Evolutionary conservation across 2,888 invertebrate genomes (phyloP).

Genomic region (Acleris holmiana): DNA sequence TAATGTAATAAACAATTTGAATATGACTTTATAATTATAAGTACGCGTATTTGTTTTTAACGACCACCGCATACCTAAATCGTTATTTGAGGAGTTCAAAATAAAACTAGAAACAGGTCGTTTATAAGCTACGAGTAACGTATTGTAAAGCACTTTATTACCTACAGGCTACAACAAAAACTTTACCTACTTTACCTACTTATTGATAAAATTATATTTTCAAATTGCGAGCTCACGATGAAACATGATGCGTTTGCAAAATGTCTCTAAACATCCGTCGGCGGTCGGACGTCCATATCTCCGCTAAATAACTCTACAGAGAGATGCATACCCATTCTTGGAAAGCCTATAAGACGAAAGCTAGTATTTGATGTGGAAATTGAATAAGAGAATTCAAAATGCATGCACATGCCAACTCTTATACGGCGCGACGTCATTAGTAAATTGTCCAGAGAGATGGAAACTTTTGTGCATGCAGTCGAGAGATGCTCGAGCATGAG

Average conservation of each 20-base stretch:
- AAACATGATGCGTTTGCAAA: background rate
- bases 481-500: slow-evolving; percentile 42
- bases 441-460: slow-evolving; percentile 39
- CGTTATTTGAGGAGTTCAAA: slow-evolving; percentile 5
- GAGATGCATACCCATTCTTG: background rate
- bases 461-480: slow-evolving; percentile 33
- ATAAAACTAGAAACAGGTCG: slow-evolving; percentile 1
- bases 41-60: no score
- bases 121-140: slow-evolving; percentile 6
- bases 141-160: background rate
- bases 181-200: no score
- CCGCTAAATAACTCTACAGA: slow-evolving; percentile 1
- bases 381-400: slow-evolving; percentile 24
- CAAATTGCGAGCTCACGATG: slow-evolving; percentile 7
- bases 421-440: slow-evolving; percentile 48
- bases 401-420: slow-evolving; percentile 15
- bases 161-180: no score
- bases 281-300: background rate
- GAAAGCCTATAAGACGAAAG: slow-evolving; percentile 7
- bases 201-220: slow-evolving; percentile 4
- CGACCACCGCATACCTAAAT: no score
- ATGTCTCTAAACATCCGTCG: slow-evolving; percentile 11
- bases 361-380: slow-evolving; percentile 5
- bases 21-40: no score
- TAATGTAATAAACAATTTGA: no score